Base-by-base conservation (phyloP, 2,888 invertebrate species). In the Magallana nippona region DNA sequence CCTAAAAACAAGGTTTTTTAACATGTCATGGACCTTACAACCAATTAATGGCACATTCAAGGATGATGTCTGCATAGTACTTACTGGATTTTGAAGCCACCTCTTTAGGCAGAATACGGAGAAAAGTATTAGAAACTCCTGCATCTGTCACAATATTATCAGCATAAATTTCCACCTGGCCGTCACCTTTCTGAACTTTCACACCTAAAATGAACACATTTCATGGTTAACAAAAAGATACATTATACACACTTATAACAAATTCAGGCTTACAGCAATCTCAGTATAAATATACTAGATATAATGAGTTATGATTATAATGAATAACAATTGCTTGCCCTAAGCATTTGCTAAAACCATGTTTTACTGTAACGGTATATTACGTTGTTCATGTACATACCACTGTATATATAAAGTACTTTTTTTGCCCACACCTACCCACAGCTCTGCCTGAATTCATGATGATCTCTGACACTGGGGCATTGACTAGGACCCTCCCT, bases 401-500 rank as follows among this genome's bases (percentile, higher is more conserved):
- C n/a, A n/a, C n/a, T n/a, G n/a, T n/a, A n/a, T n/a, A n/a, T 5
- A 44, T 44, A 44, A 5, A 44, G 0, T 60, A 1, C n/a, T 19
- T 60, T n/a, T n/a, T n/a, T 19, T 19, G 11, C 8, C 1, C 1
- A 60, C 19, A 15, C 90, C 86, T 84, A 93, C 93, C 93, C 81
- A 87, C 82, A 11, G 91, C 93, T 82, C 88, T 86, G 11, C 93
- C 93, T 10, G 89, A 89, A 82, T 91, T 89, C 57, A 90, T 85
- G 55, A 93, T 83, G 79, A 94, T 93, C 79, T 92, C 81, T 1
- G 89, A 87, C n/a, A 94, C 93, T 3, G 90, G 91, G 5, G 94
- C 94, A 84, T 93, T 90, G 3, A 94, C 93, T 3, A 94, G 88
- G 1, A 94, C 94, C 5, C 89, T 86, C 8, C 94, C 94, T 1